These are phyloP conservation scores for Frieseomelitta varia DNA, from an alignment of 1,140 invertebrate genomes.

Conservation along the genomic window DNA sequence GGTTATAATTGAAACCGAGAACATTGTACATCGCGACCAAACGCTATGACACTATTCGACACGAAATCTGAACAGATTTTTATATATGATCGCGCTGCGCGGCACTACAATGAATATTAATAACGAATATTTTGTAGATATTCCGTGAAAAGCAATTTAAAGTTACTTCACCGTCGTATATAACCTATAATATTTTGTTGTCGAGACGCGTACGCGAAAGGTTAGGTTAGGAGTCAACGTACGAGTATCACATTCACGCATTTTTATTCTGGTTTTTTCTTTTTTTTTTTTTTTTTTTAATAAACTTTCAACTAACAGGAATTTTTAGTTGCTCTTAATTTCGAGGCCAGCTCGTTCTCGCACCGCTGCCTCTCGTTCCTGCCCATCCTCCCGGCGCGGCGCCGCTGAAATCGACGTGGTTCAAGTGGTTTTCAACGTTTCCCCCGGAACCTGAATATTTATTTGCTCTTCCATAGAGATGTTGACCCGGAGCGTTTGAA, in stretches of 20 bases:
- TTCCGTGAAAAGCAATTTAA: not conserved
- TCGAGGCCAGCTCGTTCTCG: conserved; percentile 14
- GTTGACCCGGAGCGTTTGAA: conserved; percentile 20
- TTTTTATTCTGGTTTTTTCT: no score
- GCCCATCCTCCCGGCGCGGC: conserved; percentile 7
- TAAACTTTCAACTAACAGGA: conserved; percentile 25
- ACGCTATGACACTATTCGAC: no score
- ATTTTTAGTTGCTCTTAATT: conserved; percentile 40
- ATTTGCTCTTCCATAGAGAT: conserved; percentile 30
- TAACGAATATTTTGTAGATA: no score
- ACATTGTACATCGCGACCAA: no score
- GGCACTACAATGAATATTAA: no score
- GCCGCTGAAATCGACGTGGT: conserved; percentile 29
- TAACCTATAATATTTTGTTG: not conserved
- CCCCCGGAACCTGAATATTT: conserved; percentile 30
- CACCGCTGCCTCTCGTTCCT: conserved; percentile 17
- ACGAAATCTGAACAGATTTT: no score
- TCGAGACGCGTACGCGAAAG: not conserved
- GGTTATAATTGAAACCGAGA: no score
- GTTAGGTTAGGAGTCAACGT: no score
- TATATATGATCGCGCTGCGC: no score
- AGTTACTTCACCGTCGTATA: not conserved
- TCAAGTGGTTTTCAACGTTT: conserved; percentile 36
- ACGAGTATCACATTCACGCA: not conserved
- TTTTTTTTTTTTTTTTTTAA: not conserved